Conservation (phyloP, 2,113 vertebrate species). For the Aviceda subcristata region DNA sequence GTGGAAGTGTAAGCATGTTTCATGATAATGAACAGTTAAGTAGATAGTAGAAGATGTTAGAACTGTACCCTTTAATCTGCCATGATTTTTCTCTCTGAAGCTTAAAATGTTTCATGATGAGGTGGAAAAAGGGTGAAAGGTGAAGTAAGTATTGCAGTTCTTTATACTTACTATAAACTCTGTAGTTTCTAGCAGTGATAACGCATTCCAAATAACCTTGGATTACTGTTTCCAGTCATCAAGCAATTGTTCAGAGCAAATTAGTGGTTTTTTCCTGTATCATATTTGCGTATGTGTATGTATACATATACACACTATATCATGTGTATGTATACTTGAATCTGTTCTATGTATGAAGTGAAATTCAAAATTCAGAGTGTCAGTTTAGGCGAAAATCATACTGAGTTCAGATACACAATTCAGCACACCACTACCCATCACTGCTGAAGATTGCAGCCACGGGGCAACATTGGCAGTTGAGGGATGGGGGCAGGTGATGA, state of each 20-base stretch:
- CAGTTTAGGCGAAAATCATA: background rate
- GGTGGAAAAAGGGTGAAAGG: background rate
- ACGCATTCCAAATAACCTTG: background rate
- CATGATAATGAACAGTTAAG: background rate
- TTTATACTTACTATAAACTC: background rate
- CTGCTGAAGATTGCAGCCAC: background rate
- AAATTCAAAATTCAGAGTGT: background rate
- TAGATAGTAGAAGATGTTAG: background rate
- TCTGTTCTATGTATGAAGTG: background rate
- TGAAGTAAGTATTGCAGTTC: background rate
- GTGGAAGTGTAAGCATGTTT: background rate
- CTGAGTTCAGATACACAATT: background rate
- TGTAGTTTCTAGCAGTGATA: background rate
- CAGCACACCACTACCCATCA: fast-evolving
- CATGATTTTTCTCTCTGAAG: background rate
- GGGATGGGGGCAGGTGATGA: background rate
- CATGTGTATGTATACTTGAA: background rate
- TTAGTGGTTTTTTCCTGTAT: background rate
- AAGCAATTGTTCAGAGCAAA: background rate
- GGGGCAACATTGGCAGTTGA: fast-evolving
- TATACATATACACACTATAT: background rate
- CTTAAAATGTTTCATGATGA: background rate
- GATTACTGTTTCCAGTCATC: background rate
- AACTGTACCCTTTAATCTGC: background rate
- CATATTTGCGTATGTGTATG: background rate